Evolutionary conservation across 2,797 vertebrate species (phyloP), one percentile per base, ranked within the genome.

Genomic region (Sardinella longiceps): DNA sequence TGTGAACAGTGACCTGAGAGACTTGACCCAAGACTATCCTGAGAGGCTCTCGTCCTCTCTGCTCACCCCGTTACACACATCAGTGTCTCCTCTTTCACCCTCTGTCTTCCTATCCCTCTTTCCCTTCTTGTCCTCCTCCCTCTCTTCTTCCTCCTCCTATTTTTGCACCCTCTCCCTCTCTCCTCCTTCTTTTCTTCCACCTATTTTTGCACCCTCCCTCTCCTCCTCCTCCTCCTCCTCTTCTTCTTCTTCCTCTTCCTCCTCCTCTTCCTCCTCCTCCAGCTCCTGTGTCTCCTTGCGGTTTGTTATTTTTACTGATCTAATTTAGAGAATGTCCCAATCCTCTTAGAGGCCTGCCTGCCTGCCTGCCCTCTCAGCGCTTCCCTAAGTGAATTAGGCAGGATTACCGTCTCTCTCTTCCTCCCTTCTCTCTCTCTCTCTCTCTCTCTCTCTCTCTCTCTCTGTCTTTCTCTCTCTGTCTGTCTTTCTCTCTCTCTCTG

Each of bases 291-390:
- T 92, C 91, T 92, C 89, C 94, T 91, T 90, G 87, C 90, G 92
- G 90, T 93, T 94, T 93, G 94, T 95, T 95, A 95, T 95, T 95
- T 92, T 95, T 94, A 91, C 93, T 94, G 95, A 95, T 96, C 96
- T 96, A 96, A 97, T 97, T 97, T 96, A 95, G 95, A 94, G 95
- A 96, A 96, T 95, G 95, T 95, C 89, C 91, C 93, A 96, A 97
- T 97, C 97, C 96, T 96, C 96, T 97, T 97, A 97, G 84, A 87
- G 87, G 90, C 91, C 91, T 93, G n/a, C n/a, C n/a, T n/a, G n/a
- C n/a, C n/a, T n/a, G n/a, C n/a, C n/a, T n/a, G 94, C 92, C 87
- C 92, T 91, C 94, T 96, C 95, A 96, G 94, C 95, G 93, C 93
- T 94, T 95, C 90, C 89, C 94, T 95, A 94, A 95, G 94, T 96